Percentiles rank a stretch among this genome's conserved stretches.
phyloP scores from a whole-genome alignment of 2,888 invertebrate genomes.

The Proisotoma minuta region DNA sequence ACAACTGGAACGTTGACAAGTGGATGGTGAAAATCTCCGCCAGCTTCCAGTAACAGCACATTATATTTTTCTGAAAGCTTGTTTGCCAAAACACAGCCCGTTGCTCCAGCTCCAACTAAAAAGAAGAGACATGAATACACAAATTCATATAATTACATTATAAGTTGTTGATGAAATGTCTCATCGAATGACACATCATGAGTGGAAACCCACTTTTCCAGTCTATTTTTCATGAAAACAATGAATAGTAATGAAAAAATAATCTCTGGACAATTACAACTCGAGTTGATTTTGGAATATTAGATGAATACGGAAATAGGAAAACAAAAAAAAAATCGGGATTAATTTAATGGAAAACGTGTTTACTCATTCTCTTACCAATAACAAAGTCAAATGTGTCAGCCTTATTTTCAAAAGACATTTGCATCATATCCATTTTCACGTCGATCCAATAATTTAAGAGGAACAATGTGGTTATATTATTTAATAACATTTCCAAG shows the following conservation, averaged over 20 bases:
- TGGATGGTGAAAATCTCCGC: slow-evolving; percentile 33
- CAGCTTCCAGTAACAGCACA: slow-evolving; percentile 36
- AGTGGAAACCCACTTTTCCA: too few species aligned
- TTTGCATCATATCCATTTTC: slow-evolving; percentile 36
- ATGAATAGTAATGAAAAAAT: neutral
- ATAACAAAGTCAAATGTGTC: slow-evolving; percentile 35
- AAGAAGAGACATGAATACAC: neutral
- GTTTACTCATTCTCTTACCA: slow-evolving; percentile 15
- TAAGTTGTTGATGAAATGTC: neutral
- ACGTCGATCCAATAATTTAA: slow-evolving; percentile 38
- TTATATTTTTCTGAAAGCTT: slow-evolving; percentile 34
- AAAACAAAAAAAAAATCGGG: neutral
- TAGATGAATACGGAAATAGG: neutral
- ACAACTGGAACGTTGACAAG: slow-evolving; percentile 32
- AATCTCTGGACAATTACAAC: neutral
- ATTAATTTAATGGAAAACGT: neutral
- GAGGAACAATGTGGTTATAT: slow-evolving; percentile 32
- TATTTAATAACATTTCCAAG: slow-evolving; percentile 33
- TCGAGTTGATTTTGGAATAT: slow-evolving; percentile 1
- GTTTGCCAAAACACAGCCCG: slow-evolving; percentile 35
- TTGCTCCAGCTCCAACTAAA: slow-evolving; percentile 34
- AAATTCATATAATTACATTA: neutral
- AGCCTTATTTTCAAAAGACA: slow-evolving; percentile 21
- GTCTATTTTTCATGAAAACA: slow-evolving; percentile 3
- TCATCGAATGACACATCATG: too few species aligned